Evolutionary conservation across 2,888 invertebrate species (phyloP).

Genomic region (Laothoe populi): DNA sequence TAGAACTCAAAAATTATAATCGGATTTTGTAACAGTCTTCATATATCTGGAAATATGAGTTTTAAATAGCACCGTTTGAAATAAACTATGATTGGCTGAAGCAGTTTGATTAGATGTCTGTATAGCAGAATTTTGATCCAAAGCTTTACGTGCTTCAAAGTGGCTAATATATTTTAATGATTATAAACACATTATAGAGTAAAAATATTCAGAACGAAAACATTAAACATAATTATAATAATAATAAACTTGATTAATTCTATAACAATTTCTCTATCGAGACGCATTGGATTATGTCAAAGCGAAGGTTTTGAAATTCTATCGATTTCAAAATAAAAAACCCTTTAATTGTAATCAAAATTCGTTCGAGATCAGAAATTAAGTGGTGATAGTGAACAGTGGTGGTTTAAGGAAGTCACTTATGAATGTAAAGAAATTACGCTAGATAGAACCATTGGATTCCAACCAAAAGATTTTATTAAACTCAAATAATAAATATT

Average conservation of each 20-base stretch:
- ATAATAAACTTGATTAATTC: background rate
- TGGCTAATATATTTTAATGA: constrained; percentile 10
- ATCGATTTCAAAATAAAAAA: background rate
- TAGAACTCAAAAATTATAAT: background rate
- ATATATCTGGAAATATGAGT: background rate
- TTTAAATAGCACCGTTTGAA: background rate
- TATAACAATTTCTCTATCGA: background rate
- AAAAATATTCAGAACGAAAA: background rate
- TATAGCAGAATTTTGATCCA: background rate
- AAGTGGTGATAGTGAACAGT: too few relatives aligned
- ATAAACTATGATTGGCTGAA: background rate
- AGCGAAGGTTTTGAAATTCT: background rate
- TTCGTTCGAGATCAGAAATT: background rate
- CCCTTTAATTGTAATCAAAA: background rate
- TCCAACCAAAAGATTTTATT: too few relatives aligned
- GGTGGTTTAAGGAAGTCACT: too few relatives aligned
- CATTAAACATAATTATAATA: background rate
- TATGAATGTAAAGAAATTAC: too few relatives aligned
- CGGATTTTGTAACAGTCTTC: background rate
- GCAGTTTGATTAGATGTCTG: constrained; percentile 4
- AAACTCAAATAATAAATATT: too few relatives aligned
- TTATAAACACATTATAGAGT: constrained; percentile 8
- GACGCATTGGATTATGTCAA: background rate
- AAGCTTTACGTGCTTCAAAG: too few relatives aligned
- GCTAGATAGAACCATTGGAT: too few relatives aligned